A percentile compares a stretch with the other conserved stretches of the same genome.
Evolutionary conservation across 2,113 vertebrate genomes (phyloP).

Genomic region (Puffinus mauretanicus): DNA sequence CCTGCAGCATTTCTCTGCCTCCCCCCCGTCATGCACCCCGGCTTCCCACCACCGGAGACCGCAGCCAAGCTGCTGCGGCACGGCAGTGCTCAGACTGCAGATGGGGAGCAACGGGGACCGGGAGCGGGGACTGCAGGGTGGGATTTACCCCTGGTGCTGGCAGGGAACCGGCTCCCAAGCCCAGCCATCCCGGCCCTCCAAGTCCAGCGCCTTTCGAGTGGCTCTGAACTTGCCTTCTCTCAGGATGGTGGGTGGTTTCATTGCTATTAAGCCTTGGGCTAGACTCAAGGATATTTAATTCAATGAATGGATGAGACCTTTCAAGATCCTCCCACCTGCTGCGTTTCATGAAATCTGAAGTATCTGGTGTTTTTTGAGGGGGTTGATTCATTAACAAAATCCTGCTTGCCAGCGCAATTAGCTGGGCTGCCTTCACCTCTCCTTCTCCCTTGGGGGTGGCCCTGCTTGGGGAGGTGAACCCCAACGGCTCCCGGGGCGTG

Average conservation of each 20-base stretch:
- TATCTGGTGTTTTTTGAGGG: background rate
- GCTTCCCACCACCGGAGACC: background rate
- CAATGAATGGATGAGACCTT: slow-evolving; percentile 56
- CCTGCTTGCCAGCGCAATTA: background rate
- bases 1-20: background rate
- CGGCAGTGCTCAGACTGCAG: fast-evolving
- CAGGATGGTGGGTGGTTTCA: slow-evolving; percentile 12
- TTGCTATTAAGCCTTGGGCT: background rate
- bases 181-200: background rate
- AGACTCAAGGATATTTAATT: slow-evolving; percentile 39
- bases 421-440: slow-evolving; percentile 15
- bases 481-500: fast-evolving
- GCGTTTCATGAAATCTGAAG: background rate
- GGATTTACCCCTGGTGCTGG: background rate
- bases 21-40: fast-evolving
- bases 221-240: background rate
- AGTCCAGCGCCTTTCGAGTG: fast-evolving
- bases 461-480: background rate
- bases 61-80: fast-evolving
- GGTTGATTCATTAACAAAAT: slow-evolving; percentile 44
- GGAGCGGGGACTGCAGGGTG: background rate
- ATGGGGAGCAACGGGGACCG: background rate
- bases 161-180: background rate
- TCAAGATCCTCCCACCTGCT: slow-evolving; percentile 45
- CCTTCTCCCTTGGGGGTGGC: background rate